Base-by-base conservation (phyloP, 2,797 vertebrate species). In the Crenichthys baileyi region DNA sequence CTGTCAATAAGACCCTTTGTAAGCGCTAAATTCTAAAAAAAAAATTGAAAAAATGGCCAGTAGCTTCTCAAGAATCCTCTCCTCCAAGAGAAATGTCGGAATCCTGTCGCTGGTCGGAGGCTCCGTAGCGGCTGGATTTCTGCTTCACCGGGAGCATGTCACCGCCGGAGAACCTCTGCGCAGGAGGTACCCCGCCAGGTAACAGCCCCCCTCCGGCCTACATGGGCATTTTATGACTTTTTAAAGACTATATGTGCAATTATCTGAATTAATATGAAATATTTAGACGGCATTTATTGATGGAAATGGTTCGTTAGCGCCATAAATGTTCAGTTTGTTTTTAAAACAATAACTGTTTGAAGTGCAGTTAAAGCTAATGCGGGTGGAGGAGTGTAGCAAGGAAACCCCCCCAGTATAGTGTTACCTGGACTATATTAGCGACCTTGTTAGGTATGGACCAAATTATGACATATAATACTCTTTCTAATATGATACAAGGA, bases 171-270 rank as follows among this genome's bases (percentile, higher is more conserved):
- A 78, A 22, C 92, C 94, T 0, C 94, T 94, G 22, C 96, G 97
- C 72, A 97, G 97, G 91, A 91, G 92, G 11, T 99, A 98, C 93
- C 98, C 97, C 41, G 95, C 97, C 83, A 99, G 98, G 98, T 99
- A 96, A 83, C 73, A 6, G 26, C 6, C 39, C 7, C 15, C 48
- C 5, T 3, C 29, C 50, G 20, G 9, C 7, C 4, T 5, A 5
- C 12, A 26, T 8, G 58, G 0, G 26, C 12, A 1, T 9, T 11
- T 7, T 15, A n/a, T 0, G 56, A 22, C 31, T 48, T 58, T 6
- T 24, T 8, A 1, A 18, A 8, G 1, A 16, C 9, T 2, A 2
- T 4, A 46, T 70, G 67, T 39, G 2, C 22, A 44, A 22, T 8
- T 22, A n/a, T 41, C 1, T 13, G 0, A 12, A 8, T 39, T 7